Evolutionary conservation across 1,140 invertebrate species (phyloP).

Genomic region (Orchesella cincta): DNA sequence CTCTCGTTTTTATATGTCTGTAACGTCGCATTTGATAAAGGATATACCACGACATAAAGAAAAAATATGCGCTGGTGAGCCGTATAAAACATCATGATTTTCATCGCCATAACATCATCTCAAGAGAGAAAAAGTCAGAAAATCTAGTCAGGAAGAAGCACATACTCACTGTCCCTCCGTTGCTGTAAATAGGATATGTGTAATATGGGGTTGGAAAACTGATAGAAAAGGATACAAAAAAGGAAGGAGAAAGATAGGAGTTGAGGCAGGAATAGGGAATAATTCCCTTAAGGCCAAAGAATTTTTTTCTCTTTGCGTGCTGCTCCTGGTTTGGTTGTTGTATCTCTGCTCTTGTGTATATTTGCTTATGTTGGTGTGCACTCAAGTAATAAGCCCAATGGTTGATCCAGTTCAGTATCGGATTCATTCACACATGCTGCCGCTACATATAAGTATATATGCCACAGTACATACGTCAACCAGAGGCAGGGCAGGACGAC

Average conservation of each 20-base stretch:
- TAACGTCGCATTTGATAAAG: not conserved
- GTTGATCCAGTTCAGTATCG: not conserved
- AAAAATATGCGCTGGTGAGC: not conserved
- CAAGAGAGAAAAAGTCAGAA: conserved; percentile 7
- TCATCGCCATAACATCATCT: conserved; percentile 7
- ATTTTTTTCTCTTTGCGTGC: not conserved
- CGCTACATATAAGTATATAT: too few species aligned
- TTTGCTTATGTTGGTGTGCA: not conserved
- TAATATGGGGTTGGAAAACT: not conserved
- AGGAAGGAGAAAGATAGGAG: not conserved
- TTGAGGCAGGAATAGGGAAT: not conserved
- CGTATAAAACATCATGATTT: not conserved
- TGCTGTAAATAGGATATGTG: too few species aligned
- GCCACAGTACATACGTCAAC: not conserved
- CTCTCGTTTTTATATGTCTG: not conserved
- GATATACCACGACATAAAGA: not conserved
- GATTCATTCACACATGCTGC: not conserved
- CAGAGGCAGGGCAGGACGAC: not conserved
- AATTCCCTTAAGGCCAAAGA: not conserved
- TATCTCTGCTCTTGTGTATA: not conserved
- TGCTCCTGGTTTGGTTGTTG: too few species aligned
- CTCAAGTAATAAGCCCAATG: not conserved
- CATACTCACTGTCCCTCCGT: not conserved
- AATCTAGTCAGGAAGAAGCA: not conserved
- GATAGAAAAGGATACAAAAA: not conserved